phyloP scores from a whole-genome alignment of 2,113 vertebrate species.

The Lamprologus tigripictilis region DNA sequence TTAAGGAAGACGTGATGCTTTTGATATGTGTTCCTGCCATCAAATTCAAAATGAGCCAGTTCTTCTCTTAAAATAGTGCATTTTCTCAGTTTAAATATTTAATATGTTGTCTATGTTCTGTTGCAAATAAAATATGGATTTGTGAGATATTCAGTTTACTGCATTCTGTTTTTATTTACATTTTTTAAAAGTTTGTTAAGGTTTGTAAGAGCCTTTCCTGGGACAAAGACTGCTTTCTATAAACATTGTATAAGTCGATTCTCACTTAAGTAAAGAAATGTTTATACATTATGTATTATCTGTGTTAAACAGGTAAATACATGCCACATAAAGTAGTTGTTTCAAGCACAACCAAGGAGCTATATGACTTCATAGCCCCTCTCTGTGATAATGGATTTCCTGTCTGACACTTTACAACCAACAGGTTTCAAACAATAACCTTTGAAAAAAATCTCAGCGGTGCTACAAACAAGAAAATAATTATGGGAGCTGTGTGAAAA shows the following conservation, averaged over 20 bases:
- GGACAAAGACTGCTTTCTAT: not conserved
- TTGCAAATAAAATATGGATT: not conserved
- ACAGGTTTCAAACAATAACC: not conserved
- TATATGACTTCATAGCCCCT: not conserved
- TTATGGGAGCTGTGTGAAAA: not conserved
- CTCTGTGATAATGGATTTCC: not conserved
- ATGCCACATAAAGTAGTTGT: not conserved
- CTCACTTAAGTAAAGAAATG: not conserved
- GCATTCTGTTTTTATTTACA: not conserved
- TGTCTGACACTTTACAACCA: not conserved
- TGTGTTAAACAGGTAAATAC: not conserved
- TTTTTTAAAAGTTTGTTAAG: not conserved
- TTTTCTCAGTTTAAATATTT: not conserved
- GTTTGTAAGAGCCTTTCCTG: not conserved
- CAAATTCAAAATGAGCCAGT: not conserved
- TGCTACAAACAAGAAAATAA: not conserved
- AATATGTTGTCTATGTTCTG: not conserved
- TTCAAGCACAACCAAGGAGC: not conserved
- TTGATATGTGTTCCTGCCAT: not conserved
- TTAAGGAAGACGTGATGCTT: not conserved
- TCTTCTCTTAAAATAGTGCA: not conserved
- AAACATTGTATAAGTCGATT: fast-evolving
- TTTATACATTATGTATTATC: not conserved
- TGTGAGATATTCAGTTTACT: not conserved
- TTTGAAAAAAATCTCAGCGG: fast-evolving